These are phyloP conservation scores for Euwallacea fornicatus DNA, from an alignment of 1,140 invertebrate genomes.

Conservation along the genomic window DNA sequence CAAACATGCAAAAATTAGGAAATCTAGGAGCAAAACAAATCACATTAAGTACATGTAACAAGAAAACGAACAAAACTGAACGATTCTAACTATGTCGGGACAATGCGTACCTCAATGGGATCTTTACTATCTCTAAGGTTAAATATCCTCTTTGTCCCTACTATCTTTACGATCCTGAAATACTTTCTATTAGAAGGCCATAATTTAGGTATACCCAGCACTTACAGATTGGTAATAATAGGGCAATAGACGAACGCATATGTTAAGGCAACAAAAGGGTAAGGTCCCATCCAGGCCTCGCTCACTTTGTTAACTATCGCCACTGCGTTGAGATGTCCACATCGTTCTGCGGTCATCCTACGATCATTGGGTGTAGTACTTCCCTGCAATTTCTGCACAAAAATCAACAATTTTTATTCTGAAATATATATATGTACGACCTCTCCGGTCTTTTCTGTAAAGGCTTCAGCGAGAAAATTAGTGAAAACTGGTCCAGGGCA, in stretches of 20 bases:
- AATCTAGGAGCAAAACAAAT: too few relatives aligned
- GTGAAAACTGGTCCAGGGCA: conserved; percentile 78
- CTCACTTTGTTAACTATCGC: conserved; percentile 75
- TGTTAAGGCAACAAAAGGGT: conserved; percentile 64
- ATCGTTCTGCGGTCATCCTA: conserved; percentile 70
- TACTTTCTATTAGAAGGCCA: conserved; percentile 7
- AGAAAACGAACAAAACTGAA: too few relatives aligned
- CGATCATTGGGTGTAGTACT: conserved; percentile 58
- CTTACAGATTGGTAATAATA: conserved; percentile 61
- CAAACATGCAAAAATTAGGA: too few relatives aligned
- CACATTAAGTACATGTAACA: too few relatives aligned
- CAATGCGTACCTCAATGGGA: conserved; percentile 41
- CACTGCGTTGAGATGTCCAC: conserved; percentile 70
- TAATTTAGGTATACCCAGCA: conserved; percentile 36
- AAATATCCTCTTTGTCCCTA: conserved; percentile 51
- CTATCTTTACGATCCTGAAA: conserved; percentile 51
- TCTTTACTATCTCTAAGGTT: conserved; percentile 49
- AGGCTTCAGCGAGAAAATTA: conserved; percentile 70
- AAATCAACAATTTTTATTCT: not conserved
- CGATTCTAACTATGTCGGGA: not conserved
- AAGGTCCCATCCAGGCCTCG: conserved; percentile 74
- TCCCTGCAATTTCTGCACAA: conserved; percentile 59
- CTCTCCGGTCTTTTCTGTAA: conserved; percentile 66
- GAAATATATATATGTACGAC: conserved; percentile 51
- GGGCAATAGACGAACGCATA: conserved; percentile 71